Conservation (phyloP, 2,888 invertebrate genomes). For the Zele albiditarsus region DNA sequence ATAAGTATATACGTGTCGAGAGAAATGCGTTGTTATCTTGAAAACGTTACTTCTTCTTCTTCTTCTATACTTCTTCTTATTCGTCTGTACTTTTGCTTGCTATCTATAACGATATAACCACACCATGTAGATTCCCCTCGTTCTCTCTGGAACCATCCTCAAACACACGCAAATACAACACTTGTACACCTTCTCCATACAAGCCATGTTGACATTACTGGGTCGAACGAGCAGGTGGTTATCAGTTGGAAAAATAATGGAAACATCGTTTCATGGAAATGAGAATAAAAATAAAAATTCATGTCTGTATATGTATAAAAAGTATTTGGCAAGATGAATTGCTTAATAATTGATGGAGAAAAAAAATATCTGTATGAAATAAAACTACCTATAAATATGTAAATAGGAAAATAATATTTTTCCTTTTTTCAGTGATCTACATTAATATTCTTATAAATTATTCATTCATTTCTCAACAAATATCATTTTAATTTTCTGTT, state of each 20-base stretch:
- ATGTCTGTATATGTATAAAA: neutral
- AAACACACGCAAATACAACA: neutral
- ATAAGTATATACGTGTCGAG: conserved; percentile 27
- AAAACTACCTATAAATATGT: neutral
- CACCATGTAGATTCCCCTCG: neutral
- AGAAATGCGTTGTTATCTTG: conserved; percentile 18
- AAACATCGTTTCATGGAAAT: conserved; percentile 18
- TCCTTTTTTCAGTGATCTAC: neutral
- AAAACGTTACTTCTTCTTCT: conserved; percentile 6
- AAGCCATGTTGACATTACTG: conserved; percentile 8
- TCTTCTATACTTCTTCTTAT: neutral
- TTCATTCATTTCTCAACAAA: neutral
- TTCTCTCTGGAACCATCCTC: neutral
- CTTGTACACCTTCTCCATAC: neutral
- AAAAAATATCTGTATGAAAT: neutral
- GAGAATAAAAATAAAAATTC: neutral
- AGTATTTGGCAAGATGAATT: neutral
- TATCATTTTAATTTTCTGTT: too few species aligned
- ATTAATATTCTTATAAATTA: neutral
- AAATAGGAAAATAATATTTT: neutral
- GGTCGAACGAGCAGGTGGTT: conserved; percentile 21
- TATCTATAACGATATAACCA: neutral
- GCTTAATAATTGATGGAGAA: neutral
- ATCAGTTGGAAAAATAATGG: conserved; percentile 11
- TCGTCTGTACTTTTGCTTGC: neutral